phyloP scores from a whole-genome alignment of 2,888 invertebrate genomes.

The Aleiodes testaceus region DNA sequence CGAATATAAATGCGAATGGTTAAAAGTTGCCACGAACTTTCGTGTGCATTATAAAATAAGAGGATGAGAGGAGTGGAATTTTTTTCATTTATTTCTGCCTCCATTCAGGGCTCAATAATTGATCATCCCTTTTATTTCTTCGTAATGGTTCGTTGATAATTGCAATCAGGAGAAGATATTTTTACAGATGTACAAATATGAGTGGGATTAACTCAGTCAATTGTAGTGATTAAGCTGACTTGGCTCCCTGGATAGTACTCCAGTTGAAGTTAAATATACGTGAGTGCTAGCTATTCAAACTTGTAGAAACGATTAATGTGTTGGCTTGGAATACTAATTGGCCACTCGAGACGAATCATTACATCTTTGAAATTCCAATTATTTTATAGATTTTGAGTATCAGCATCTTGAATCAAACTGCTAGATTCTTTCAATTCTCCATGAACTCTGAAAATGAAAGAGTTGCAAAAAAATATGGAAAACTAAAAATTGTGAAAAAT shows the following conservation, averaged over 20 bases:
- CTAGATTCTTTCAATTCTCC: not conserved
- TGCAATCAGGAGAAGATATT: not conserved
- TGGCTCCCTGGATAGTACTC: slow-evolving; percentile 6
- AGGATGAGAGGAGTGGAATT: not conserved
- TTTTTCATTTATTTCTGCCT: not conserved
- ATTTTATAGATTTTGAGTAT: not conserved
- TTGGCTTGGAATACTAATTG: slow-evolving; percentile 48
- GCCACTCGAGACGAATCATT: slow-evolving; percentile 54
- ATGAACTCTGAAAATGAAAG: slow-evolving; percentile 13
- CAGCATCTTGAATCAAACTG: slow-evolving; percentile 17
- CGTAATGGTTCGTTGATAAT: not conserved
- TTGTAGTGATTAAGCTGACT: slow-evolving; percentile 29
- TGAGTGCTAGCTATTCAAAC: slow-evolving; percentile 30
- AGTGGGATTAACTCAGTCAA: slow-evolving; percentile 1
- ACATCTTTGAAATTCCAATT: slow-evolving; percentile 43
- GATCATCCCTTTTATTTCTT: not conserved
- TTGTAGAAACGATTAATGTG: slow-evolving; percentile 28
- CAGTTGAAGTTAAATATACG: slow-evolving; percentile 12
- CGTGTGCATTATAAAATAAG: not conserved
- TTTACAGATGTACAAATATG: slow-evolving; percentile 9
- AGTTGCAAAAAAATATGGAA: slow-evolving; percentile 30
- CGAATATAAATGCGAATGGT: slow-evolving; percentile 23
- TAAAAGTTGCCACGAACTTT: slow-evolving; percentile 15
- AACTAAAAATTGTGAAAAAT: slow-evolving; percentile 26
- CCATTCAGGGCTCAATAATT: not conserved